Evolutionary conservation across 1,140 invertebrate species (phyloP).

Genomic region (Drosophila parabipectinata): DNA sequence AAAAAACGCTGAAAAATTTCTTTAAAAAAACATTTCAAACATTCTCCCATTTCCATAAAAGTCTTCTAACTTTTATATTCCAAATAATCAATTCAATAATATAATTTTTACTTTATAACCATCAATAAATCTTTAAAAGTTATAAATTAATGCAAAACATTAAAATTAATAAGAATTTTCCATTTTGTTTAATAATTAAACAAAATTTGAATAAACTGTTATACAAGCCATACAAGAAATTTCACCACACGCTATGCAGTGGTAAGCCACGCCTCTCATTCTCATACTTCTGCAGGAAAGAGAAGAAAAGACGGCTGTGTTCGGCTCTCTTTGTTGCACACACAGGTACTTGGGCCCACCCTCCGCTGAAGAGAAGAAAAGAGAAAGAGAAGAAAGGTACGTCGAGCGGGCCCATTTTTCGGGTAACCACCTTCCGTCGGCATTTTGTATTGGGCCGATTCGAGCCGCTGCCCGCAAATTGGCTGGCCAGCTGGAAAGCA

Average conservation of each 20-base stretch:
- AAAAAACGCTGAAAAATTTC: too few species aligned
- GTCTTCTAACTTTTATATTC: too few species aligned
- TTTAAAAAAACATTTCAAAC: too few species aligned
- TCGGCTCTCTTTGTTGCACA: not conserved
- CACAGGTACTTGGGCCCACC: not conserved
- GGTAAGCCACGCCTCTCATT: not conserved
- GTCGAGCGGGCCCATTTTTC: not conserved
- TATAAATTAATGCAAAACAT: too few species aligned
- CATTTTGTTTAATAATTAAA: not conserved
- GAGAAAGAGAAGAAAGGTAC: not conserved
- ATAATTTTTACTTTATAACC: not conserved
- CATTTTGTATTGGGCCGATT: conserved; percentile 5
- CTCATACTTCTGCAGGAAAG: not conserved
- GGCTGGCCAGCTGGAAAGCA: not conserved
- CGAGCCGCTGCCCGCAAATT: not conserved
- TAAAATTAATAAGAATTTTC: not conserved
- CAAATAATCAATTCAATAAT: too few species aligned
- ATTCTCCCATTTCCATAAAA: too few species aligned
- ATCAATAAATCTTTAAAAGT: not conserved
- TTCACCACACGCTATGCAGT: not conserved
- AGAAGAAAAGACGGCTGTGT: not conserved
- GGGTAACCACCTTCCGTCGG: not conserved
- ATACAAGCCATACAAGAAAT: not conserved
- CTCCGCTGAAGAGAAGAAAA: not conserved
- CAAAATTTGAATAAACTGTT: not conserved